Percentiles rank a stretch among this genome's conserved stretches.
Conservation (phyloP, 2,888 invertebrate species). For the Malthinus seriepunctatus region DNA sequence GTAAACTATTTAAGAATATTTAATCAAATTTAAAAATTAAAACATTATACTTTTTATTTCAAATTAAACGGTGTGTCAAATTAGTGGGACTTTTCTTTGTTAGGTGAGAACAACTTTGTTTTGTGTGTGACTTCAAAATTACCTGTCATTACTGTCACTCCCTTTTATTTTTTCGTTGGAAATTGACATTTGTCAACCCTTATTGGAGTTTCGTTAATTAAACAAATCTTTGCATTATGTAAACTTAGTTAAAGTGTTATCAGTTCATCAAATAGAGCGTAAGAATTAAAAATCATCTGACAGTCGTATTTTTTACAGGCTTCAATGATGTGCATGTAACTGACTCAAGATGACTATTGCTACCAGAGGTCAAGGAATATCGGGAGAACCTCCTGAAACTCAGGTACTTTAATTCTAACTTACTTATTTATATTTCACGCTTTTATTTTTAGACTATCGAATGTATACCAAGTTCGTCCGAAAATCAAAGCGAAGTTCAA, state of each 20-base stretch:
- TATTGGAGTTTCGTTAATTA: conserved; percentile 10
- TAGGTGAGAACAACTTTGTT: conserved; percentile 38
- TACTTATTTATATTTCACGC: neutral
- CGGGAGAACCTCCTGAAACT: conserved; percentile 61
- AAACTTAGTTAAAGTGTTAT: neutral
- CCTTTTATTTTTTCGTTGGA: conserved; percentile 47
- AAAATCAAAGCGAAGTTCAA: conserved; percentile 39
- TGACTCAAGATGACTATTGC: conserved; percentile 60
- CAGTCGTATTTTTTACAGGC: conserved; percentile 36
- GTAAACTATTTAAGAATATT: conserved; percentile 20
- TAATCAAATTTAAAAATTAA: conserved; percentile 15
- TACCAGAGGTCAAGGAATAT: conserved; percentile 64
- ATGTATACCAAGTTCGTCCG: conserved; percentile 41
- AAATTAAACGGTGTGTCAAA: conserved; percentile 23
- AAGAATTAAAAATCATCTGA: neutral
- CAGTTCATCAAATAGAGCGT: neutral
- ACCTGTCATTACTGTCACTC: conserved; percentile 52
- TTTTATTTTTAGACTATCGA: conserved; percentile 26
- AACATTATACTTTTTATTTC: conserved; percentile 24
- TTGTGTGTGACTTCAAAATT: conserved; percentile 33
- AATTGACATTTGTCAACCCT: conserved; percentile 42
- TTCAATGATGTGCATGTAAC: conserved; percentile 46
- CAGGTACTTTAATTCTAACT: conserved; percentile 41
- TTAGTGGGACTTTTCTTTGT: conserved; percentile 32
- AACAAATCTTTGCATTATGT: neutral